phyloP scores from a whole-genome alignment of 1,140 invertebrate species.

The Euura lappo region DNA sequence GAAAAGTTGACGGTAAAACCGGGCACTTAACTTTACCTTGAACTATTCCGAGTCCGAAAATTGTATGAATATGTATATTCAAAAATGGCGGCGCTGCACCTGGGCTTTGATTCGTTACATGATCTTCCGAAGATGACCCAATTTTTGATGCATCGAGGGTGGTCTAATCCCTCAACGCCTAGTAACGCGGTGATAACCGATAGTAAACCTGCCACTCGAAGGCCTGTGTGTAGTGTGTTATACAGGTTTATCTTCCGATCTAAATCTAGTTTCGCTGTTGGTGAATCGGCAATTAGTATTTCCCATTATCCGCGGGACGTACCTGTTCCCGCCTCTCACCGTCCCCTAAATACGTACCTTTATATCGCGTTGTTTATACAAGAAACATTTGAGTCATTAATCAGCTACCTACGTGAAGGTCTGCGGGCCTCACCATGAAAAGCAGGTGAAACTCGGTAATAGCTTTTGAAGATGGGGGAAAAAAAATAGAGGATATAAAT shows the following conservation, averaged over 20 bases:
- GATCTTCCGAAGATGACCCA: too few species aligned
- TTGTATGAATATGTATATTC: too few species aligned
- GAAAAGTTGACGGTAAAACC: too few species aligned
- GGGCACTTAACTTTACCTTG: too few species aligned
- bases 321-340: too few species aligned
- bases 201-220: background rate
- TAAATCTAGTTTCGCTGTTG: slow-evolving; percentile 11
- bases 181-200: background rate
- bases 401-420: slow-evolving; percentile 35
- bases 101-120: too few species aligned
- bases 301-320: slow-evolving; percentile 2
- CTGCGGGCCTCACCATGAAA: background rate
- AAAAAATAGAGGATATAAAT: background rate
- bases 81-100: too few species aligned
- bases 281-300: slow-evolving; percentile 9
- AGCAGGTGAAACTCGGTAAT: background rate
- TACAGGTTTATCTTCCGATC: background rate
- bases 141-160: too few species aligned
- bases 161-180: too few species aligned
- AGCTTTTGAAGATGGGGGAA: background rate
- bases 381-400: slow-evolving; percentile 58
- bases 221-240: background rate
- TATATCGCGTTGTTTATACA: slow-evolving; percentile 49
- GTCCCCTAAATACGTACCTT: too few species aligned
- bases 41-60: too few species aligned